A percentile compares a stretch with the other conserved stretches of the same genome.
Conservation (phyloP, 2,888 invertebrate genomes). For the Eristalis arbustorum region DNA sequence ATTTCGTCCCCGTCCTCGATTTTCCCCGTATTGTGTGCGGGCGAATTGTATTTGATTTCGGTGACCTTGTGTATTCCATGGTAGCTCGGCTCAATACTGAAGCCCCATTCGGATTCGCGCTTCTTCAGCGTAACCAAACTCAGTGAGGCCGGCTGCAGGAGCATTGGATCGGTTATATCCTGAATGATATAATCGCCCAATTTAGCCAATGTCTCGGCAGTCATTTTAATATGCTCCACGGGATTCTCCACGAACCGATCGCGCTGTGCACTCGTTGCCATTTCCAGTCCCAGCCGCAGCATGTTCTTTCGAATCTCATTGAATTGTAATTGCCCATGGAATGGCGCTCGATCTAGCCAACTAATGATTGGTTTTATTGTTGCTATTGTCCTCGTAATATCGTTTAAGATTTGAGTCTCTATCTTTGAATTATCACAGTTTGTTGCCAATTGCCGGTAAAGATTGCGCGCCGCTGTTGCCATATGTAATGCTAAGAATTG, state of each 20-base stretch:
- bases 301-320: conserved; percentile 86
- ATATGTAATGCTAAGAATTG: conserved; percentile 93
- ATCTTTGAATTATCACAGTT: conserved; percentile 83
- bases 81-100: conserved; percentile 92
- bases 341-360: conserved; percentile 89
- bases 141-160: conserved; percentile 94
- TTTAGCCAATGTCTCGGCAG: conserved; percentile 88
- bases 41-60: conserved; percentile 94
- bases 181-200: conserved; percentile 93
- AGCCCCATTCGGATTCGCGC: conserved; percentile 92
- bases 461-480: conserved; percentile 89
- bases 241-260: conserved; percentile 94
- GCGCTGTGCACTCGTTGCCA: conserved; percentile 94
- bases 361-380: conserved; percentile 93
- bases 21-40: conserved; percentile 94
- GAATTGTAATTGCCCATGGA: conserved; percentile 82
- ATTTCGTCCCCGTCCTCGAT: conserved; percentile 98
- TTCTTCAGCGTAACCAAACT: conserved; percentile 93
- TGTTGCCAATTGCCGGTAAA: conserved; percentile 86
- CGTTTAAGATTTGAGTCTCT: conserved; percentile 90
- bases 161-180: conserved; percentile 93
- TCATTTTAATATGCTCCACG: conserved; percentile 85
- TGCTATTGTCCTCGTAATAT: conserved; percentile 91
- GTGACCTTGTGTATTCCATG: conserved; percentile 90
- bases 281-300: conserved; percentile 89